A percentile compares a stretch with the other conserved stretches of the same genome.
Conservation (phyloP, 2,888 invertebrate species). For the Pterobdella sp. region DNA sequence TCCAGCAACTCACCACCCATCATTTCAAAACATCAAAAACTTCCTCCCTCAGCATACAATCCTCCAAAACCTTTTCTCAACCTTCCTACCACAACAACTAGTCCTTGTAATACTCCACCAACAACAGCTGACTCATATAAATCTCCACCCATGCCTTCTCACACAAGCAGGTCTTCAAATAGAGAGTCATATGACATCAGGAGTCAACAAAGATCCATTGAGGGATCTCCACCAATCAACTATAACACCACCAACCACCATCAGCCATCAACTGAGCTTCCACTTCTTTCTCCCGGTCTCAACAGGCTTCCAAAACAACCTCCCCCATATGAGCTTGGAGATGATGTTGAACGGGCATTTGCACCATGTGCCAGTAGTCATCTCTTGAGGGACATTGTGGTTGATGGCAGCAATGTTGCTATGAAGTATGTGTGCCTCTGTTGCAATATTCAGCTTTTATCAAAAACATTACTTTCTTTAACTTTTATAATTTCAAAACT, state of each 20-base stretch:
- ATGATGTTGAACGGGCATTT: no score
- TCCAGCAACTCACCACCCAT: not conserved
- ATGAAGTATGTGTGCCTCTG: constrained; percentile 1
- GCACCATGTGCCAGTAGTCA: no score
- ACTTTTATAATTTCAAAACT: not conserved
- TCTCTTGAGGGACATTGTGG: constrained; percentile 11
- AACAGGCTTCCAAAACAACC: no score
- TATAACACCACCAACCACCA: no score
- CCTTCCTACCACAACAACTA: not conserved
- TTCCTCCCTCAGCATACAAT: no score
- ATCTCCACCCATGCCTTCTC: not conserved
- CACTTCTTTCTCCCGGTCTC: no score
- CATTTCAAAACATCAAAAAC: no score
- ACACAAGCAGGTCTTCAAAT: not conserved
- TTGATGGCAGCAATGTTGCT: constrained; percentile 26
- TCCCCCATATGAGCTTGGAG: no score
- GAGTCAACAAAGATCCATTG: no score
- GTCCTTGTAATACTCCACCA: not conserved
- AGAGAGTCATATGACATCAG: no score
- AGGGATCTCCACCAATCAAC: no score
- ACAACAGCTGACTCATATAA: not conserved
- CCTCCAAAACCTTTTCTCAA: not conserved
- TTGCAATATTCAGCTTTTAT: not conserved
- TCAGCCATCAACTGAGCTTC: no score
- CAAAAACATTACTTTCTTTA: not conserved